phyloP scores from a whole-genome alignment of 2,888 invertebrate genomes.

The Dioctria rufipes region DNA sequence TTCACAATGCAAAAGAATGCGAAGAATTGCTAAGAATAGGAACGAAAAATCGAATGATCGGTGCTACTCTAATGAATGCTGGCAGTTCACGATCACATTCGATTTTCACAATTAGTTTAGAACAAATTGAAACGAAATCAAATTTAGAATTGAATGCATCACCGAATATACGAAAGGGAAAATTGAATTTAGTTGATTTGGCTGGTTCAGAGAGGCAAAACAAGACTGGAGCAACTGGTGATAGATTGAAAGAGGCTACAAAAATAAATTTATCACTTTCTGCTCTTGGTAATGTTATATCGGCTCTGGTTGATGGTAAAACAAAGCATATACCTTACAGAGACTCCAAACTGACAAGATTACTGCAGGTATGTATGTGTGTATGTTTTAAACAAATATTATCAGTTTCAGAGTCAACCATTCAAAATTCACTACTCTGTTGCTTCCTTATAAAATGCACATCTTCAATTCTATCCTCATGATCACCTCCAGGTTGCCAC shows the following conservation, averaged over 20 bases:
- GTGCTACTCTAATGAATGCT: constrained; percentile 91
- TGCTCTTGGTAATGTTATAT: constrained; percentile 91
- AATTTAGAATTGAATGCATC: constrained; percentile 56
- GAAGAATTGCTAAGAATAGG: constrained; percentile 82
- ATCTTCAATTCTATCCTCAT: too few species aligned
- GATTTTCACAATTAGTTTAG: constrained; percentile 88
- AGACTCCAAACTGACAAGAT: constrained; percentile 87
- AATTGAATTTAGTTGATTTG: constrained; percentile 89
- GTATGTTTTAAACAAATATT: too few species aligned
- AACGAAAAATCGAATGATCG: constrained; percentile 85
- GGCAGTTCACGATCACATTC: constrained; percentile 90
- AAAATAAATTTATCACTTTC: constrained; percentile 91
- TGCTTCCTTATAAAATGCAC: too few species aligned
- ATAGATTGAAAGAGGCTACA: constrained; percentile 88
- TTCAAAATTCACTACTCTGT: too few species aligned
- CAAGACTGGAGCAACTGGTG: constrained; percentile 88
- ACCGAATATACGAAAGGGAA: constrained; percentile 77
- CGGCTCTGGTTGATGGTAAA: constrained; percentile 87
- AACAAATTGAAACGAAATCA: constrained; percentile 78
- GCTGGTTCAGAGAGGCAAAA: constrained; percentile 91
- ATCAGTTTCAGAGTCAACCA: too few species aligned
- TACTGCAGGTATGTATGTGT: constrained; percentile 75
- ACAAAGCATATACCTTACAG: constrained; percentile 86
- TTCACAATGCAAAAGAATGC: constrained; percentile 85
- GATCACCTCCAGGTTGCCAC: too few species aligned